A percentile compares a stretch with the other conserved stretches of the same genome.
Evolutionary conservation across 53 echinoderm and acorn worm species (phyloP).

Genomic region (Actinopyga echinites): DNA sequence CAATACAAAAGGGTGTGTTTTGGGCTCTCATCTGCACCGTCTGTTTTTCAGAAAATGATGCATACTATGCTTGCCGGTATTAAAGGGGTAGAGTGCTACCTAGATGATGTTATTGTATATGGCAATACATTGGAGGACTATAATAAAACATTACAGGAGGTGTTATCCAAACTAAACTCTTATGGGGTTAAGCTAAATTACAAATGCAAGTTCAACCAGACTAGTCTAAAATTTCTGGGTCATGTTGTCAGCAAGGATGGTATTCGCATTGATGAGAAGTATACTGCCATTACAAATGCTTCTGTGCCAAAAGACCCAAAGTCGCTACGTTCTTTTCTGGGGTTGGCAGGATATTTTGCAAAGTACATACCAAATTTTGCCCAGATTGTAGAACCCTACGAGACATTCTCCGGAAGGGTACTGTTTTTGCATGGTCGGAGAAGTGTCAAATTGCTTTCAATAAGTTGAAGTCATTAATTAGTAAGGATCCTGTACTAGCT

Average conservation of each 20-base stretch:
- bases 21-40: constrained; percentile 1
- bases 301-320: neutral
- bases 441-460: neutral
- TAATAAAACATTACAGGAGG: neutral
- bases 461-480: neutral
- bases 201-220: neutral
- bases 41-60: no score
- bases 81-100: neutral
- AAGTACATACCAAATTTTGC: constrained; percentile 15
- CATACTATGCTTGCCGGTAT: no score
- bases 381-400: neutral
- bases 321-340: neutral
- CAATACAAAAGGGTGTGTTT: constrained; percentile 13
- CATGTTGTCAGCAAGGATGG: neutral
- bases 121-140: neutral
- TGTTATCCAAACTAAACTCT: neutral
- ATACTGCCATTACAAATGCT: neutral
- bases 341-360: constrained; percentile 9
- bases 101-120: constrained; percentile 7
- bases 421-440: neutral
- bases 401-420: neutral
- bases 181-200: neutral
- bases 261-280: neutral
- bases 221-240: neutral
- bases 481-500: neutral